Percentiles rank a stretch among this genome's conserved stretches.
Evolutionary conservation across 1,140 invertebrate species (phyloP).

Genomic region (Scaptomyza hsui): DNA sequence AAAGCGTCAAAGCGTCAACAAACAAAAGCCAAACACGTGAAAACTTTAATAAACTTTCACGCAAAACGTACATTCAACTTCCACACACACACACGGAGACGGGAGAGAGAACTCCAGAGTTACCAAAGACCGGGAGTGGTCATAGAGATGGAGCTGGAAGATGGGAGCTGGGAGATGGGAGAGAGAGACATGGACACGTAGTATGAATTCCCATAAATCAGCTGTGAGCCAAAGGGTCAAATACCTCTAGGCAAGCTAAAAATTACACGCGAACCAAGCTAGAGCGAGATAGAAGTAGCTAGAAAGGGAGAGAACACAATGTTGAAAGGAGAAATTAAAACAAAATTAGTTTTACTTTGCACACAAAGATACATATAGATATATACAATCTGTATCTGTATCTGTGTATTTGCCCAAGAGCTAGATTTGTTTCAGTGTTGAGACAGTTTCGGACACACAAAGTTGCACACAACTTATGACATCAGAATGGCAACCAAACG

Average conservation of each 20-base stretch:
- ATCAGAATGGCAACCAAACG: background rate
- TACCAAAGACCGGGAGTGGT: slow-evolving; percentile 41
- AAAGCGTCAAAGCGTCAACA: slow-evolving; percentile 61
- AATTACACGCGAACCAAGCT: slow-evolving; percentile 69
- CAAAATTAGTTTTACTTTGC: slow-evolving; percentile 74
- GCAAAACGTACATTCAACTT: slow-evolving; percentile 78
- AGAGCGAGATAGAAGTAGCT: too few species aligned
- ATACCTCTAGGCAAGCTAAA: slow-evolving; percentile 77
- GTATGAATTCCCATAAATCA: slow-evolving; percentile 83
- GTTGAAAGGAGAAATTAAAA: slow-evolving; percentile 80
- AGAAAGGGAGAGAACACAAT: slow-evolving; percentile 56
- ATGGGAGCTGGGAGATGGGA: slow-evolving; percentile 3
- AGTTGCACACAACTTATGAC: background rate
- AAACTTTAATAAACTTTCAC: slow-evolving; percentile 71
- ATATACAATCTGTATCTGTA: slow-evolving; percentile 6
- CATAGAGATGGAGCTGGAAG: slow-evolving; percentile 23
- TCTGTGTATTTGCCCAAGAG: slow-evolving; percentile 1
- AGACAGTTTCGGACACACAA: background rate
- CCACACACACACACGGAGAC: slow-evolving; percentile 4
- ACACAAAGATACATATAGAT: slow-evolving; percentile 29
- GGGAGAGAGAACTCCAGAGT: slow-evolving; percentile 15
- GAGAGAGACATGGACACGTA: slow-evolving; percentile 63
- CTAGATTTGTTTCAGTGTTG: background rate
- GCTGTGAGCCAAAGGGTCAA: slow-evolving; percentile 83
- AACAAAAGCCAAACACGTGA: slow-evolving; percentile 26